Evolutionary conservation across 2,888 invertebrate species (phyloP).

Genomic region (Parthenolecanium corni): DNA sequence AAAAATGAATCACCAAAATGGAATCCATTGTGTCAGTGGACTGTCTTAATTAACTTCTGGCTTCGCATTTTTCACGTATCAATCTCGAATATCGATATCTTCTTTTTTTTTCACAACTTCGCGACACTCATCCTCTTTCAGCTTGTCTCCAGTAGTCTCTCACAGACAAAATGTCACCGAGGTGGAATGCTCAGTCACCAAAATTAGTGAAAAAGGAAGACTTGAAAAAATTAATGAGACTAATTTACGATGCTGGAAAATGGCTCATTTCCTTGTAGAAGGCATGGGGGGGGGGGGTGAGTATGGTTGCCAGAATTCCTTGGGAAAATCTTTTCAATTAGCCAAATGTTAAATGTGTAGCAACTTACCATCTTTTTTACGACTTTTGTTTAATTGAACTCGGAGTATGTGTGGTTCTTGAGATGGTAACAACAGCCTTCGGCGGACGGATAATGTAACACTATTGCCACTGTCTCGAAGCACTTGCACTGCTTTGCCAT

Average conservation of each 20-base stretch:
- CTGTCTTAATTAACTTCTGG: neutral
- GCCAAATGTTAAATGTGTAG: too few relatives aligned
- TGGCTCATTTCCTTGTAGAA: too few relatives aligned
- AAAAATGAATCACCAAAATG: neutral
- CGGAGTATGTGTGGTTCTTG: constrained; percentile 53
- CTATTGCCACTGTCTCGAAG: constrained; percentile 80
- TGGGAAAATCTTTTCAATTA: too few relatives aligned
- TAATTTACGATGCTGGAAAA: too few relatives aligned
- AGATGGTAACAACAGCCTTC: constrained; percentile 51
- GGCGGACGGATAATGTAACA: constrained; percentile 74
- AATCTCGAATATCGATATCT: neutral
- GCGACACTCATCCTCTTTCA: neutral
- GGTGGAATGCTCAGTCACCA: too few relatives aligned
- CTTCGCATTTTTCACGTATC: neutral
- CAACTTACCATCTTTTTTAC: constrained; percentile 78
- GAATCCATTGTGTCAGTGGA: neutral
- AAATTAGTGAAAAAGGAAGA: too few relatives aligned
- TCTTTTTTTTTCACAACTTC: neutral
- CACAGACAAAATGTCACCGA: too few relatives aligned
- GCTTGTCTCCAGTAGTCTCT: too few relatives aligned
- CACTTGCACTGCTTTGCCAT: constrained; percentile 85
- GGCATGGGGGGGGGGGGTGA: too few relatives aligned
- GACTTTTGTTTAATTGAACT: constrained; percentile 78
- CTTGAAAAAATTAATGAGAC: too few relatives aligned
- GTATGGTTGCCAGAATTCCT: too few relatives aligned